Conservation (phyloP, 2,797 vertebrate genomes). For the Oceanodroma leucorhoa region DNA sequence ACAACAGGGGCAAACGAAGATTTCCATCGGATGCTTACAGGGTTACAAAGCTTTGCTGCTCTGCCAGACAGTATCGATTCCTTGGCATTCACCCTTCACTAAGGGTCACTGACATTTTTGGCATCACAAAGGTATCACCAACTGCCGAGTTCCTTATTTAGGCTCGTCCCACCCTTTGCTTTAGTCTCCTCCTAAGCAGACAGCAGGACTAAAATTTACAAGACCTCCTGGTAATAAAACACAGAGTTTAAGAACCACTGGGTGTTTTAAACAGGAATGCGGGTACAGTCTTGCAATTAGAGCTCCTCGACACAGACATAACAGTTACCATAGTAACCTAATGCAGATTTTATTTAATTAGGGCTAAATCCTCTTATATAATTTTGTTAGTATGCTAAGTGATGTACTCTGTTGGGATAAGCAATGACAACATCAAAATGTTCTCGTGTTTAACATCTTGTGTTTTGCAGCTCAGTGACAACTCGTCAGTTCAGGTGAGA, state of each 20-base stretch:
- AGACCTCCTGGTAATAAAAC: background rate
- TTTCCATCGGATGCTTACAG: fast-evolving
- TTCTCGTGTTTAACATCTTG: background rate
- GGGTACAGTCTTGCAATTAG: background rate
- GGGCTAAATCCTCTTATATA: background rate
- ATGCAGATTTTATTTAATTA: background rate
- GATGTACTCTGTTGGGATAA: background rate
- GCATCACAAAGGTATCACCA: background rate
- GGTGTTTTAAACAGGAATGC: background rate
- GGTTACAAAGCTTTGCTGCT: background rate
- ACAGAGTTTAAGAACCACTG: background rate
- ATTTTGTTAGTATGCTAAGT: background rate
- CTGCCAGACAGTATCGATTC: fast-evolving
- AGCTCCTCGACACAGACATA: background rate
- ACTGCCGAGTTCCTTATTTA: background rate
- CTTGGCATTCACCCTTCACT: background rate
- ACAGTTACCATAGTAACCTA: conserved; percentile 44
- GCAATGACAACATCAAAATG: background rate
- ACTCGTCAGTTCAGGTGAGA: background rate
- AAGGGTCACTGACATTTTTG: background rate
- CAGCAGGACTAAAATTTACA: background rate
- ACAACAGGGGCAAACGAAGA: background rate
- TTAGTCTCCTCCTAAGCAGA: background rate
- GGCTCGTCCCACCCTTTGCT: background rate
- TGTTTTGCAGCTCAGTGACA: background rate